Evolutionary conservation across 2,113 vertebrate genomes (phyloP).

Genomic region (Megatriorchis doriae): DNA sequence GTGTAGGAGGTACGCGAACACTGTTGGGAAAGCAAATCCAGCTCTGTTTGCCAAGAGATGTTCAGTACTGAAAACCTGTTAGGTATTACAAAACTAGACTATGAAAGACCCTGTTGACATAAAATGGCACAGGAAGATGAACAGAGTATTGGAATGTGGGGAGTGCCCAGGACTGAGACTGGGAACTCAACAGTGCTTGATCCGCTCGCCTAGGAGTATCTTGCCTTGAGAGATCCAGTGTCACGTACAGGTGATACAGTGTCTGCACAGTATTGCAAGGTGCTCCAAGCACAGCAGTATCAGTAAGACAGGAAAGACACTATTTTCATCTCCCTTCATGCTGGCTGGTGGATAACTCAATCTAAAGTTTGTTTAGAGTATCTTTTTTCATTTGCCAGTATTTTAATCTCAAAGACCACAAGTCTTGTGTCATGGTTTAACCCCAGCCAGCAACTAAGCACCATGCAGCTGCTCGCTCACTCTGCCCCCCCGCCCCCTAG

Average conservation of each 20-base stretch:
- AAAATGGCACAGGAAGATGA: background rate
- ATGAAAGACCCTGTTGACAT: background rate
- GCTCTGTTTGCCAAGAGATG: background rate
- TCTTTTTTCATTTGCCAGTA: background rate
- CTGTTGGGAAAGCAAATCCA: background rate
- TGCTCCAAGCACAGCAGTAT: background rate
- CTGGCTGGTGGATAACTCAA: background rate
- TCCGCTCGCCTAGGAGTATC: background rate
- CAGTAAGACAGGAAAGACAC: background rate
- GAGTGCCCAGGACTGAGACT: background rate
- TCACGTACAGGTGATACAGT: accelerated
- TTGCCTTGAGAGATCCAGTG: background rate
- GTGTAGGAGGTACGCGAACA: accelerated
- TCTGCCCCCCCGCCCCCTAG: too few relatives aligned
- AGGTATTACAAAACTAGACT: background rate
- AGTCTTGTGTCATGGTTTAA: background rate
- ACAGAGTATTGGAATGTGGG: background rate
- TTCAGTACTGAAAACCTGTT: background rate
- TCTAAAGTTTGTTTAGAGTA: background rate
- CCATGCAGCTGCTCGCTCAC: too few relatives aligned
- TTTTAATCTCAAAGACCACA: background rate
- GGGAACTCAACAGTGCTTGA: background rate
- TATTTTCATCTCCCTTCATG: background rate
- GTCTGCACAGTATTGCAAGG: background rate
- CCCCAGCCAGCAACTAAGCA: too few relatives aligned